Percentiles rank a stretch among this genome's conserved stretches.
These are phyloP conservation scores for Chascanopsetta lugubris DNA, from an alignment of 2,113 vertebrate species.

Conservation along the genomic window DNA sequence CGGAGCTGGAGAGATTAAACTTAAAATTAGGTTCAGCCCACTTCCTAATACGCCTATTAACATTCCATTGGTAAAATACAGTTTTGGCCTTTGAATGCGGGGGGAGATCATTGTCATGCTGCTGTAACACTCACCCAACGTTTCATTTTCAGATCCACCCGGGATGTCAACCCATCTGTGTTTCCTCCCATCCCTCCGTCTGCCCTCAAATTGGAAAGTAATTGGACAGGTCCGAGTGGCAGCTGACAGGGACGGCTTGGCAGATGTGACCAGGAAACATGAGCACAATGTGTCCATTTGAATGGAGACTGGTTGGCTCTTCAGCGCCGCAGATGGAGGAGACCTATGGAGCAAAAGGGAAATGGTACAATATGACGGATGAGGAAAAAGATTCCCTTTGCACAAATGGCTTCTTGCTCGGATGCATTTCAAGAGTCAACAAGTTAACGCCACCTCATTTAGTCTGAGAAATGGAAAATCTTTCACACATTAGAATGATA, in stretches of 20 bases:
- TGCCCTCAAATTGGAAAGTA: slow-evolving; percentile 52
- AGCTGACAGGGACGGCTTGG: slow-evolving; percentile 71
- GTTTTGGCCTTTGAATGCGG: not conserved
- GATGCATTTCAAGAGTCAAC: slow-evolving; percentile 45
- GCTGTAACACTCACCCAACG: slow-evolving; percentile 15
- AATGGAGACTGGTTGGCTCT: slow-evolving; percentile 61
- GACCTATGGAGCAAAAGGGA: slow-evolving; percentile 55
- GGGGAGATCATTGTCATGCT: slow-evolving; percentile 5
- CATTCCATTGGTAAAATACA: not conserved
- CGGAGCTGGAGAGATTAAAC: slow-evolving; percentile 9
- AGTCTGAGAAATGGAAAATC: slow-evolving; percentile 24
- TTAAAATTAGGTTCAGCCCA: not conserved
- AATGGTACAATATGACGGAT: slow-evolving; percentile 59
- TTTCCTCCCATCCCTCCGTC: slow-evolving; percentile 40
- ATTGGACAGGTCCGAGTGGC: slow-evolving; percentile 71
- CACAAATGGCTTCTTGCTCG: slow-evolving; percentile 61
- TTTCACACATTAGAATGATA: slow-evolving; percentile 10
- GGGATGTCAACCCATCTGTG: slow-evolving; percentile 50
- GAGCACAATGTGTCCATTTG: slow-evolving; percentile 62
- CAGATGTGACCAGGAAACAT: slow-evolving; percentile 73
- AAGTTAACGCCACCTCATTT: slow-evolving; percentile 18
- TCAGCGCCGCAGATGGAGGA: slow-evolving; percentile 72
- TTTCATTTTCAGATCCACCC: slow-evolving; percentile 45
- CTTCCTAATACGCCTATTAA: slow-evolving; percentile 1
- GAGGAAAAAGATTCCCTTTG: slow-evolving; percentile 47